Conservation (phyloP, 1,140 invertebrate genomes). For the Saccostrea echinata region DNA sequence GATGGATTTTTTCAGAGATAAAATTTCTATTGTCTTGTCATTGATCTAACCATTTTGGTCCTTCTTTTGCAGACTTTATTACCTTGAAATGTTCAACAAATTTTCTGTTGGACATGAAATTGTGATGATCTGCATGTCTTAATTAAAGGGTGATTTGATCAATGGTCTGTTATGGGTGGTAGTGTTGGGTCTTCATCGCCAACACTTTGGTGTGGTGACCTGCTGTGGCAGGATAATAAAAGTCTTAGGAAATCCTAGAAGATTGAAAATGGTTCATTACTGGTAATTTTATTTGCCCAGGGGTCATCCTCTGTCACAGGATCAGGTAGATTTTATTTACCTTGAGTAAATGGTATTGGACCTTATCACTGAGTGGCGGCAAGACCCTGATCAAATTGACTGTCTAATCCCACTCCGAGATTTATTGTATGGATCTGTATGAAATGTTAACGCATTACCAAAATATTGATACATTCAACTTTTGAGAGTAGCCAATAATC, state of each 20-base stretch:
- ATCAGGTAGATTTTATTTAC: conserved; percentile 31
- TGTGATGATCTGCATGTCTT: conserved; percentile 26
- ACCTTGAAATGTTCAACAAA: conserved; percentile 8
- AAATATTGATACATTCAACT: conserved; percentile 28
- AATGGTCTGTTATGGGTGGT: background rate
- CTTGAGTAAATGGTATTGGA: conserved; percentile 24
- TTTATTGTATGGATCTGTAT: background rate
- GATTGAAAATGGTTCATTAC: conserved; percentile 23
- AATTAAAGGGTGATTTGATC: conserved; percentile 22
- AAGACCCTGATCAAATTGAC: conserved; percentile 1
- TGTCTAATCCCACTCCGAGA: conserved; percentile 1
- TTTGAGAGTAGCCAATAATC: conserved; percentile 31
- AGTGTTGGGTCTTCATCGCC: background rate
- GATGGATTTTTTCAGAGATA: conserved; percentile 32
- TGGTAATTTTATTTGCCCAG: background rate
- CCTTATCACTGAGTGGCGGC: background rate
- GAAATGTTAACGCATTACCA: conserved; percentile 5
- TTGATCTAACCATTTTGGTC: background rate
- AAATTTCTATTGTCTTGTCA: conserved; percentile 29
- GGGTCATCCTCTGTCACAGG: conserved; percentile 6
- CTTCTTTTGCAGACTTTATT: conserved; percentile 11
- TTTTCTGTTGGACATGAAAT: conserved; percentile 28
- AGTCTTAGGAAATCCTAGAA: background rate
- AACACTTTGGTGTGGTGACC: background rate
- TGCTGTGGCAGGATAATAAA: background rate